phyloP scores from a whole-genome alignment of 2,888 invertebrate species.

The Hedya salicella region DNA sequence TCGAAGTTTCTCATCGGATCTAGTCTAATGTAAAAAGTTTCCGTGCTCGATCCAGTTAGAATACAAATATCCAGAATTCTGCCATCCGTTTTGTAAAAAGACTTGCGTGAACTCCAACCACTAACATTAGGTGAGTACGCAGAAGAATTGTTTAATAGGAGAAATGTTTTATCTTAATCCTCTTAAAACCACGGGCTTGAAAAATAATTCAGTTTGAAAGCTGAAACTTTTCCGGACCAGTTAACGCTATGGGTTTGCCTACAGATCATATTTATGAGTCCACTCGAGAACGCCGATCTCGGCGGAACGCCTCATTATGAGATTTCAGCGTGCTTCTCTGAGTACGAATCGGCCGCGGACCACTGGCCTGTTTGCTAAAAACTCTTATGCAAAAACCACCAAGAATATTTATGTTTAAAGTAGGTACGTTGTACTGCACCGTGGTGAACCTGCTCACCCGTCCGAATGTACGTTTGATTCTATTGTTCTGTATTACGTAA shows the following conservation, averaged over 20 bases:
- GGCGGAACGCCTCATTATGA: conserved; percentile 67
- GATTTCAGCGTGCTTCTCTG: conserved; percentile 66
- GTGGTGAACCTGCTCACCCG: conserved; percentile 45
- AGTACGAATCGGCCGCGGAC: conserved; percentile 61
- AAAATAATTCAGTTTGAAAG: conserved; percentile 21
- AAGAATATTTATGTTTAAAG: conserved; percentile 26
- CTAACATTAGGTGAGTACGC: neutral
- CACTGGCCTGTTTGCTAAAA: conserved; percentile 25
- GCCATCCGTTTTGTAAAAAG: conserved; percentile 46
- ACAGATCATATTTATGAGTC: conserved; percentile 63
- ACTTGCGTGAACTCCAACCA: conserved; percentile 12
- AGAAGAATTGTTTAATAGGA: neutral
- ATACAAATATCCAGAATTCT: conserved; percentile 66
- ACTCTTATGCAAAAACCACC: neutral
- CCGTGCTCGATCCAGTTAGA: conserved; percentile 63
- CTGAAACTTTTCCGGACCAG: conserved; percentile 55
- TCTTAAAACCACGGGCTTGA: conserved; percentile 8
- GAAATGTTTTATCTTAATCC: neutral
- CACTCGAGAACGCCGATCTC: conserved; percentile 59
- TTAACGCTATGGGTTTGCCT: conserved; percentile 59
- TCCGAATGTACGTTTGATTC: conserved; percentile 54
- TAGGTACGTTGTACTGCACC: conserved; percentile 33
- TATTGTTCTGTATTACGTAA: conserved; percentile 64
- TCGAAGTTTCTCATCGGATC: conserved; percentile 59
- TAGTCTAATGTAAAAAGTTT: conserved; percentile 72